Evolutionary conservation across 2,888 invertebrate species (phyloP), one percentile per base, ranked within the genome.

Genomic region (Mythimna ferrago): DNA sequence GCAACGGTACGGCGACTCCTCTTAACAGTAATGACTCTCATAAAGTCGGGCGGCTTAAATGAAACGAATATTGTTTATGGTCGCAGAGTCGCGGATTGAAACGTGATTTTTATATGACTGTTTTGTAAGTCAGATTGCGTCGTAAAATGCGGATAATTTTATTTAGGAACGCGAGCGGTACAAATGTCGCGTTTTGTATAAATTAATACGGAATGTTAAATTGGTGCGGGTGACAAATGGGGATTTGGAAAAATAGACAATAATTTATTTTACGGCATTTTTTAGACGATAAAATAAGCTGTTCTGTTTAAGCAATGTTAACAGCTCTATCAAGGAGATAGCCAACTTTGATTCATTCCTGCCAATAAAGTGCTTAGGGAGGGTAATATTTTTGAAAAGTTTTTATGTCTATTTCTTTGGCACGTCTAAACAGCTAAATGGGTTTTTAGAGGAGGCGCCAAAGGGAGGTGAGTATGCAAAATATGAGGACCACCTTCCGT

Each of bases 11-110:
- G 62, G 56, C 57, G 63, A 58, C 57, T 65, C 54, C 73, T 73
- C 61, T 65, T 61, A 58, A 41, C 68, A 61, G 60, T 75, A 83
- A 83, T 73, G 64, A 65, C 53, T 53, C 60, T 67, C 81, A 67
- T 83, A 83, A 83, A 76, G 71, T 21, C 76, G 67, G 65, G 63
- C 56, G 56, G 70, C 61, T 79, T 69, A 65, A 84, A 80, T 83
- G 63, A 72, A 80, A 78, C 74, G 69, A 76, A 81, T 73, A 83
- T 83, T 83, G 71, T 85, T 81, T 71, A 60, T 69, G 84, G 56
- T 54, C 67, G 64, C 71, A 77, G 68, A 72, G 78, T 73, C 63
- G 56, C 35, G 44, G 66, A 80, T 80, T 83, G 80, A 78, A 78
- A 81, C 75, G 71, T 76, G 71, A 75, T 77, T 78, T 82, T 76